Conservation (phyloP, 1,140 invertebrate species). For the Drosophila mayri region DNA sequence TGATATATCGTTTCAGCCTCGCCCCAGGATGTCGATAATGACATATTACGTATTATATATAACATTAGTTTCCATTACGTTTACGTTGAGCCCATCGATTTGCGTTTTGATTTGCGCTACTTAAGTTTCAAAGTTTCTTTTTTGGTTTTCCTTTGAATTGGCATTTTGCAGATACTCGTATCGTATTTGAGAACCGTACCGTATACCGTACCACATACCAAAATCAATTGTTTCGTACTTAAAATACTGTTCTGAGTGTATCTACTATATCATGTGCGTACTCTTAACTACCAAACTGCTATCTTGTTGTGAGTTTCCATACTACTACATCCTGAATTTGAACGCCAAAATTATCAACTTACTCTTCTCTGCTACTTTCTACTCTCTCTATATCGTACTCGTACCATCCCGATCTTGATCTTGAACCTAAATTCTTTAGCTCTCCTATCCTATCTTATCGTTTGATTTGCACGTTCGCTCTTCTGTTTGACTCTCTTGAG, state of each 20-base stretch:
- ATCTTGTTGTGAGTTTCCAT: conserved; percentile 77
- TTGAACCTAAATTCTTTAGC: conserved; percentile 52
- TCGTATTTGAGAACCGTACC: conserved; percentile 67
- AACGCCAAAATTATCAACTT: conserved; percentile 75
- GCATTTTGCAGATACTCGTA: conserved; percentile 65
- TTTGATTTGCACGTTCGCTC: conserved; percentile 51
- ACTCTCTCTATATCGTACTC: conserved; percentile 63
- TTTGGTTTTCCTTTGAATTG: conserved; percentile 59
- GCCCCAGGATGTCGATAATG: conserved; percentile 10
- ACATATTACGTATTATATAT: conserved; percentile 21
- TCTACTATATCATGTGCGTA: conserved; percentile 71
- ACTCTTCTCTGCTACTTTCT: conserved; percentile 75
- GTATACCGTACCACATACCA: conserved; percentile 57
- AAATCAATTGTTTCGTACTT: conserved; percentile 70
- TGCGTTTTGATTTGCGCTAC: conserved; percentile 48
- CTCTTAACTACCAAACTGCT: conserved; percentile 68
- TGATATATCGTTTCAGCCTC: conserved; percentile 21
- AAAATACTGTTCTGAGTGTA: conserved; percentile 77
- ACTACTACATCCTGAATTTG: conserved; percentile 72
- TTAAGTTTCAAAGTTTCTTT: conserved; percentile 23
- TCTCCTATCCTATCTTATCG: conserved; percentile 33
- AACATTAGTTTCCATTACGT: conserved; percentile 49
- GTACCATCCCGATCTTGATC: conserved; percentile 48
- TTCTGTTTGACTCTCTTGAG: conserved; percentile 46
- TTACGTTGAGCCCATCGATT: conserved; percentile 55